These are phyloP conservation scores for Halcyon badia DNA, from an alignment of 2,797 vertebrate species.

Conservation along the genomic window DNA sequence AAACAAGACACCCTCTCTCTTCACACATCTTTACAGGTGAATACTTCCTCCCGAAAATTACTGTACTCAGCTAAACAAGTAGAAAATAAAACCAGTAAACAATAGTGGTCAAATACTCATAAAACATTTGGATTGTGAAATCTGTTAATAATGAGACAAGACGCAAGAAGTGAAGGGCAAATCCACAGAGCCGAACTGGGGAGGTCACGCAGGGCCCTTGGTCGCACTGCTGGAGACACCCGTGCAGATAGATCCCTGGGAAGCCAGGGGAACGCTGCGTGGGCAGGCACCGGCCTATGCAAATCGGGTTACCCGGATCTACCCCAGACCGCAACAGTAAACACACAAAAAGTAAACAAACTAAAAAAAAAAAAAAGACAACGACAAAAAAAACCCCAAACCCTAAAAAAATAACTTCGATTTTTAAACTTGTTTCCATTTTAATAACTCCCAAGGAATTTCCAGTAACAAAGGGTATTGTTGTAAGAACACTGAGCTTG, in stretches of 20 bases:
- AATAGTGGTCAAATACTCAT: neutral
- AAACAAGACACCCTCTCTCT: neutral
- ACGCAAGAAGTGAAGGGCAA: neutral
- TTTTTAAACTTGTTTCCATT: neutral
- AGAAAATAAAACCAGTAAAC: neutral
- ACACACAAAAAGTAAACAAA: neutral
- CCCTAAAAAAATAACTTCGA: neutral
- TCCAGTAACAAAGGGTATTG: constrained; percentile 49
- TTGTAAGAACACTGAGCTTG: neutral
- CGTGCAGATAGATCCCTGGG: neutral
- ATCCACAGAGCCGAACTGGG: neutral
- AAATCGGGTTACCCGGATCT: neutral
- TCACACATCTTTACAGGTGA: neutral
- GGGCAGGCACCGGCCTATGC: neutral
- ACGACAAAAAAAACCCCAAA: neutral
- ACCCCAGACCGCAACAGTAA: neutral
- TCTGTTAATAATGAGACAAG: neutral
- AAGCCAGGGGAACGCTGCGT: neutral
- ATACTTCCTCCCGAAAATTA: neutral
- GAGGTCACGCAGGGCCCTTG: neutral
- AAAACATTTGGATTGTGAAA: neutral
- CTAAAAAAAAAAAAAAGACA: rapidly evolving
- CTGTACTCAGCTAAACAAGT: neutral
- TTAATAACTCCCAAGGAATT: neutral
- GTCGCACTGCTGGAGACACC: neutral